Conservation (phyloP, 1,140 invertebrate genomes). For the Schlechtendalia chinensis region DNA sequence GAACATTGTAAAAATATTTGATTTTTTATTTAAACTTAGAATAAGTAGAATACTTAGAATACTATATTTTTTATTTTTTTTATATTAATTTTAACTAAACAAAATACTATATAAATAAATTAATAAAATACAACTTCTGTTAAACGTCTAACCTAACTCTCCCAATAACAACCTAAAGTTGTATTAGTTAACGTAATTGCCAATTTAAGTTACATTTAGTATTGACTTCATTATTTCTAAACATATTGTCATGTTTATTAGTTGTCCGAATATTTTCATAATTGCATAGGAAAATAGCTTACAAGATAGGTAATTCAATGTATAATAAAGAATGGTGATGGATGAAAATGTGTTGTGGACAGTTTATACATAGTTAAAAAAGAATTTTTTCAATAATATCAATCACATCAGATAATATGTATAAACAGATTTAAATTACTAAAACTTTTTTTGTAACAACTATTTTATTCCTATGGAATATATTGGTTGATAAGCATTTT, state of each 20-base stretch:
- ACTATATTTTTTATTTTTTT: no score
- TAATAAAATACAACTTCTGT: not conserved
- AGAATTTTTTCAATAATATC: not conserved
- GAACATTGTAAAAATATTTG: no score
- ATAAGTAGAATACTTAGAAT: no score
- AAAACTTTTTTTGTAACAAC: not conserved
- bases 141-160: not conserved
- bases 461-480: not conserved
- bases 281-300: conserved; percentile 2
- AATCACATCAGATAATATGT: not conserved
- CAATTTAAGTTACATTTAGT: conserved; percentile 19
- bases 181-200: not conserved
- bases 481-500: not conserved
- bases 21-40: no score
- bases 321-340: not conserved
- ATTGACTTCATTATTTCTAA: not conserved
- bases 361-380: not conserved
- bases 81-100: no score
- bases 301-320: not conserved
- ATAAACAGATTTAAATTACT: not conserved
- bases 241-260: conserved; percentile 20
- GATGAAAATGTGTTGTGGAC: not conserved
- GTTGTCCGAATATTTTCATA: not conserved
- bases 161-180: not conserved
- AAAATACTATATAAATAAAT: no score